phyloP scores from a whole-genome alignment of 2,113 vertebrate genomes.

The Chloebia gouldiae region DNA sequence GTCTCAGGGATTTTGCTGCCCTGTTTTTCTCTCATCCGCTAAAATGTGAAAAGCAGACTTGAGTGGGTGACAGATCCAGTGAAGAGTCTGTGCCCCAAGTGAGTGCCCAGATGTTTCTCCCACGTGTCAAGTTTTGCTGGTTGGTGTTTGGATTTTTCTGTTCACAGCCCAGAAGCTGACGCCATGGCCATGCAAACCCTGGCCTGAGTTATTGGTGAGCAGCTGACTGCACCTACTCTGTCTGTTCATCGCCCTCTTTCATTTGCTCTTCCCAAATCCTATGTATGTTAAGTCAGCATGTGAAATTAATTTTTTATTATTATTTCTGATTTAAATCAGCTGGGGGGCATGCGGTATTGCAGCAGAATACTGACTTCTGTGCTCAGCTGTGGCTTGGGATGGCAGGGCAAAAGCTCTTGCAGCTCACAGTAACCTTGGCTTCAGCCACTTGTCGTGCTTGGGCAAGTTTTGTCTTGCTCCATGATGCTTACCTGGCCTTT shows the following conservation, averaged over 20 bases:
- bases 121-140: background rate
- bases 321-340: background rate
- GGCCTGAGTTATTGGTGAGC: background rate
- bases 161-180: slow-evolving; percentile 59
- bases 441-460: background rate
- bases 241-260: background rate
- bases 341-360: accelerated
- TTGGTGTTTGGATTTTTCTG: slow-evolving; percentile 7
- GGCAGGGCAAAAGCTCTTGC: background rate
- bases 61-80: background rate
- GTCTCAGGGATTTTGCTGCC: background rate
- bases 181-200: slow-evolving; percentile 22
- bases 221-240: slow-evolving; percentile 20
- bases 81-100: slow-evolving; percentile 4
- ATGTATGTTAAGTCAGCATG: background rate
- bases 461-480: slow-evolving; percentile 27
- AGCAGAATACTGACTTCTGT: background rate
- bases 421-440: background rate
- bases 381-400: slow-evolving; percentile 17
- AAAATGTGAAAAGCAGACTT: slow-evolving; percentile 11
- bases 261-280: background rate
- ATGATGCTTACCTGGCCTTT: background rate
- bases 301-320: background rate
- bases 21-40: background rate
- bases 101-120: slow-evolving; percentile 19